A percentile compares a stretch with the other conserved stretches of the same genome.
Conservation (phyloP, 1,140 invertebrate species). For the Drosophila pseudoobscura region DNA sequence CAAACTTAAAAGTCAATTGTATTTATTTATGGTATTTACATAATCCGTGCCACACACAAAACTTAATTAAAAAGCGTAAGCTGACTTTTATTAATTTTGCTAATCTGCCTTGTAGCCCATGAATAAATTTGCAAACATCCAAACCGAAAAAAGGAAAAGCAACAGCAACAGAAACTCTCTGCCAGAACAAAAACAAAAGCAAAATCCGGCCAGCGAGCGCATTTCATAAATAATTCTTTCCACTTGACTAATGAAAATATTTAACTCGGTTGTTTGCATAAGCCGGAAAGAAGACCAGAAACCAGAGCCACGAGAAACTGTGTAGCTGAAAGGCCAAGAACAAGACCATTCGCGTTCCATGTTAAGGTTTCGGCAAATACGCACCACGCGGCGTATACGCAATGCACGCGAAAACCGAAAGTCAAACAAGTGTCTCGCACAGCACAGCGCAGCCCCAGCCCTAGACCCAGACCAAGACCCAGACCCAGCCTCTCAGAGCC, state of each 20-base stretch:
- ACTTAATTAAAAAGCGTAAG: conserved; percentile 73
- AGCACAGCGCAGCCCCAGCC: no score
- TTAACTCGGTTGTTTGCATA: conserved; percentile 68
- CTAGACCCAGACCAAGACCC: no score
- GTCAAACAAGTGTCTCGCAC: conserved; percentile 62
- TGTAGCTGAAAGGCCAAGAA: background rate
- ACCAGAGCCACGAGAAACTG: background rate
- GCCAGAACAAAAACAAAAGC: conserved; percentile 22
- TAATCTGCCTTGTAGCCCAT: conserved; percentile 65
- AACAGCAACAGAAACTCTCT: conserved; percentile 24
- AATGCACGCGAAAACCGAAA: conserved; percentile 49
- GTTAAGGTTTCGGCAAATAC: conserved; percentile 52
- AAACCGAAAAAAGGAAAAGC: conserved; percentile 20
- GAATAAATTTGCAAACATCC: conserved; percentile 65
- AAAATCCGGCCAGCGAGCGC: conserved; percentile 30
- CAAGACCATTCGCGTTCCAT: conserved; percentile 20
- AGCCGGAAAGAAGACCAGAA: conserved; percentile 17
- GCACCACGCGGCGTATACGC: conserved; percentile 50
- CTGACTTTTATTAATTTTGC: conserved; percentile 73
- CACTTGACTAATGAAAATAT: conserved; percentile 79
- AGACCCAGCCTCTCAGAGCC: no score
- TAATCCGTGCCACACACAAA: conserved; percentile 33
- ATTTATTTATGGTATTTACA: conserved; percentile 60
- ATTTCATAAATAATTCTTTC: conserved; percentile 75
- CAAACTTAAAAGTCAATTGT: conserved; percentile 73